Evolutionary conservation across 2,113 vertebrate species (phyloP), one percentile per base, ranked within the genome.

Genomic region (Thermophis baileyi): DNA sequence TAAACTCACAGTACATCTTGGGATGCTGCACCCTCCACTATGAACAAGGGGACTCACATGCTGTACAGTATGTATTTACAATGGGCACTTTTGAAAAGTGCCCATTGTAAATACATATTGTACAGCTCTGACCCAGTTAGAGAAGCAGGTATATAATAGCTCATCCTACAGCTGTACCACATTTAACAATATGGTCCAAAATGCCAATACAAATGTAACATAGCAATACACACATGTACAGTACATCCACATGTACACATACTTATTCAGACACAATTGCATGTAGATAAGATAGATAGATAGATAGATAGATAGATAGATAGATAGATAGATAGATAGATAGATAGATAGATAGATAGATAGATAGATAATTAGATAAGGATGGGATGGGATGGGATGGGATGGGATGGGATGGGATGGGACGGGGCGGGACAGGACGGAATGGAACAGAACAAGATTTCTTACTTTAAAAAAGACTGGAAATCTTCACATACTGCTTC

Each of bases 401-500:
- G 27, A 30, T 12, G 27, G 60, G 10, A 27, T 11, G 10, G 24
- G 9, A 9, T 27, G n/a, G n/a, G n/a, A n/a, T n/a, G n/a, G n/a
- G n/a, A n/a, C n/a, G n/a, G n/a, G n/a, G n/a, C n/a, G n/a, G n/a
- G n/a, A n/a, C n/a, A n/a, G n/a, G n/a, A n/a, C n/a, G n/a, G n/a
- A n/a, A n/a, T n/a, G n/a, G n/a, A 63, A 63, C 0, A 63, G 27
- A 63, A 63, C n/a, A 63, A 30, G n/a, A 69, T 35, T 96, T 92
- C 99, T 99, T 98, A 99, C 99, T 99, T 99, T 96, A 99, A 98
- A 96, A 99, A 99, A 10, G 98, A 99, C 9, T 99, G 98, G 98
- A 99, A 99, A 93, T 99, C 99, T 91, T 99, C 99, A 88, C 99
- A 99, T 50, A 99, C 98, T 0, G 99, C 99, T 97, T 99, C 99